These are phyloP conservation scores for Tachina fera DNA, from an alignment of 2,888 invertebrate genomes.

Conservation along the genomic window DNA sequence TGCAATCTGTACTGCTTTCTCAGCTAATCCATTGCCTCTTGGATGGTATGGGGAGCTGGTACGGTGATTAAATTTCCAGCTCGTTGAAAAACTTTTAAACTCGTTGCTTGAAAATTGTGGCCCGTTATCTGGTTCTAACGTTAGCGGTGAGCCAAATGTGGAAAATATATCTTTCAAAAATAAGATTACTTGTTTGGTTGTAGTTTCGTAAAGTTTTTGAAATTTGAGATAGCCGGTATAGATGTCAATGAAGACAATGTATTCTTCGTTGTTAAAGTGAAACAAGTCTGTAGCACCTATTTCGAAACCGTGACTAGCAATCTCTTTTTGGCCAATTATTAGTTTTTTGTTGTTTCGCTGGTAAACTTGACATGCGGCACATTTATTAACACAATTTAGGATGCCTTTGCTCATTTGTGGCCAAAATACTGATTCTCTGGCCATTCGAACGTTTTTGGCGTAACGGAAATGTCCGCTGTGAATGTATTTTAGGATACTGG, in stretches of 20 bases:
- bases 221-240: conserved; percentile 35
- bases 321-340: conserved; percentile 31
- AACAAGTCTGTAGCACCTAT: conserved; percentile 24
- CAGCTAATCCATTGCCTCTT: conserved; percentile 41
- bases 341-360: conserved; percentile 13
- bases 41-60: conserved; percentile 42
- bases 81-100: conserved; percentile 17
- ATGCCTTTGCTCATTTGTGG: conserved; percentile 27
- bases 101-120: conserved; percentile 53
- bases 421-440: conserved; percentile 34
- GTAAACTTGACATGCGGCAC: conserved; percentile 34
- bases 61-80: conserved; percentile 39
- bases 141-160: background rate
- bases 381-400: conserved; percentile 17
- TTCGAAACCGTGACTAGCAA: conserved; percentile 20
- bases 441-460: conserved; percentile 27
- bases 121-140: conserved; percentile 1
- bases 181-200: conserved; percentile 23
- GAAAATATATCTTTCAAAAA: conserved; percentile 6
- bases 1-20: conserved; percentile 42
- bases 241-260: conserved; percentile 37
- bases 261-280: conserved; percentile 29
- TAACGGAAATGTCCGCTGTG: conserved; percentile 41
- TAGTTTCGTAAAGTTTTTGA: conserved; percentile 35
- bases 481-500: conserved; percentile 14